Percentiles rank a stretch among this genome's conserved stretches.
These are phyloP conservation scores for Anguilla rostrata DNA, from an alignment of 2,113 vertebrate genomes.

Conservation along the genomic window DNA sequence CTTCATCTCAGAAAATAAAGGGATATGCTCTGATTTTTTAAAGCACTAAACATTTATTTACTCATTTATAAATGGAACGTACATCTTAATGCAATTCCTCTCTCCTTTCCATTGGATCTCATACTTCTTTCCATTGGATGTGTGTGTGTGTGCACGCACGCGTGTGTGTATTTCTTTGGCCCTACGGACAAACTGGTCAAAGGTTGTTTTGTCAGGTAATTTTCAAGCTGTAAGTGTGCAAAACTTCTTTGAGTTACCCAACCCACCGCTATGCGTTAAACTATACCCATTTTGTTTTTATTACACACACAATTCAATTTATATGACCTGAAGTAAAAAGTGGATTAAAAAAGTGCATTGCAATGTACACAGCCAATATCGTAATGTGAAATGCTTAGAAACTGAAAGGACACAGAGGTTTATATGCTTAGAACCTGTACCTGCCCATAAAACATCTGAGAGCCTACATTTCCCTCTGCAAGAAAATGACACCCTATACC, in stretches of 20 bases:
- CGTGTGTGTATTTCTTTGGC: neutral
- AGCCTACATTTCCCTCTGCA: neutral
- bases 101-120: neutral
- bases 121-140: neutral
- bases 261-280: neutral
- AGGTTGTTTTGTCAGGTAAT: neutral
- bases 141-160: neutral
- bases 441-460: neutral
- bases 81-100: neutral
- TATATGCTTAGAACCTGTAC: neutral
- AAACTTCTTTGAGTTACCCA: neutral
- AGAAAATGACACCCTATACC: neutral
- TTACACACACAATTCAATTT: neutral
- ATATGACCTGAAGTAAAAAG: neutral
- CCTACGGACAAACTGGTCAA: neutral
- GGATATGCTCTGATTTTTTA: neutral
- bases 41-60: neutral
- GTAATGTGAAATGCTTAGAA: neutral
- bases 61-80: neutral
- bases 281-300: neutral
- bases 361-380: neutral
- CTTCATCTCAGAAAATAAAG: neutral
- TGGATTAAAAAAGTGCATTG: neutral
- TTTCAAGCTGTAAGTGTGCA: neutral
- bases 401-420: neutral